These are phyloP conservation scores for Chrysolina americana DNA, from an alignment of 2,888 invertebrate species.

Conservation along the genomic window DNA sequence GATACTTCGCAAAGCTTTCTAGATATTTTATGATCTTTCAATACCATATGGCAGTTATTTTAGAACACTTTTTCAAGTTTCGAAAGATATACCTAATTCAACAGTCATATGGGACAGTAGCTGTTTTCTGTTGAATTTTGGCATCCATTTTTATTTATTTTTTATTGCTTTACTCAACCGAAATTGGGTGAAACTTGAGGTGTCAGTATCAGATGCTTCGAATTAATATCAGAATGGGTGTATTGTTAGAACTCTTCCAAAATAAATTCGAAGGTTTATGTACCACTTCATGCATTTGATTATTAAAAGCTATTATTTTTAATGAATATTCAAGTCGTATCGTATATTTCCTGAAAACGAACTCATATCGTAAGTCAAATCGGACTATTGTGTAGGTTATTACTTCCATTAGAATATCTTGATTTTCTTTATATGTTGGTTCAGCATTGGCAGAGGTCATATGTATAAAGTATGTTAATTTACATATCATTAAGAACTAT, in stretches of 20 bases:
- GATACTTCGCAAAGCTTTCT: too few relatives aligned
- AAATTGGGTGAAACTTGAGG: too few relatives aligned
- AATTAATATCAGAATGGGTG: not conserved
- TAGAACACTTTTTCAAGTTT: too few relatives aligned
- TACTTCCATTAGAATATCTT: not conserved
- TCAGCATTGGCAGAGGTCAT: conserved; percentile 1
- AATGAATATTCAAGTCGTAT: not conserved
- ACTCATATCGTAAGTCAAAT: not conserved
- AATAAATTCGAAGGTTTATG: not conserved
- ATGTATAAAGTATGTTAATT: not conserved
- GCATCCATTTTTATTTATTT: too few relatives aligned
- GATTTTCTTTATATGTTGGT: not conserved
- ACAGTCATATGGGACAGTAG: too few relatives aligned
- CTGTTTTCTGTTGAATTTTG: too few relatives aligned
- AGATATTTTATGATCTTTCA: too few relatives aligned
- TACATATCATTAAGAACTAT: conserved; percentile 3
- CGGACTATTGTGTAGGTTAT: not conserved
- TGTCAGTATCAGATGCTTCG: too few relatives aligned
- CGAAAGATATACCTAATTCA: too few relatives aligned
- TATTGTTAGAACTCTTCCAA: not conserved
- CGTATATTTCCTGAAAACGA: conserved; percentile 1
- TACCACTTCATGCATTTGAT: not conserved
- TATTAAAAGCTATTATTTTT: not conserved
- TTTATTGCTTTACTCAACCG: too few relatives aligned
- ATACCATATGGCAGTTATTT: too few relatives aligned